Base-by-base conservation (phyloP, 2,888 invertebrate species). In the Orchesellides sinensis region DNA sequence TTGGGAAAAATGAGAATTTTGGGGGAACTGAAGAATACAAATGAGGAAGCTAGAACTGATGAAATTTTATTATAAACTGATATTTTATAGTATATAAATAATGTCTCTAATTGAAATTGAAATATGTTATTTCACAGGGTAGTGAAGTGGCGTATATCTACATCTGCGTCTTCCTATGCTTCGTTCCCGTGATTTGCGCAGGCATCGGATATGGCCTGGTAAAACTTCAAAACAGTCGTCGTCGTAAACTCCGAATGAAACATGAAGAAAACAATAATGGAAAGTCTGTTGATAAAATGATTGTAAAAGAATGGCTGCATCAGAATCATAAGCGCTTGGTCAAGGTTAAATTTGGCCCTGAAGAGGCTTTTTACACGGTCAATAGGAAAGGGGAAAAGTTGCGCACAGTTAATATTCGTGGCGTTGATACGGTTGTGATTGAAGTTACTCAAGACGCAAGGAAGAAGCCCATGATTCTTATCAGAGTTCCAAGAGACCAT, bases 61-160 rank as follows among this genome's bases (percentile, higher is more conserved):
- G n/a, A n/a, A n/a, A n/a, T n/a, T n/a, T n/a, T n/a, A n/a, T n/a
- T n/a, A n/a, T n/a, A n/a, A n/a, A n/a, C n/a, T n/a, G n/a, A n/a
- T n/a, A n/a, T n/a, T n/a, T n/a, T n/a, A n/a, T n/a, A n/a, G n/a
- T n/a, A n/a, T n/a, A n/a, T n/a, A n/a, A n/a, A n/a, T n/a, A n/a
- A n/a, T n/a, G n/a, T n/a, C n/a, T n/a, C n/a, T n/a, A n/a, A n/a
- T n/a, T n/a, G n/a, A n/a, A n/a, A n/a, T n/a, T n/a, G n/a, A n/a
- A n/a, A n/a, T n/a, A n/a, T n/a, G n/a, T n/a, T 47, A 6, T 40
- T 61, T 91, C 92, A 29, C 91, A 96, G 92, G 98, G 98, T 23
- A 98, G 98, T 89, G 98, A 99, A 90, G 92, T 98, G 79, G 96
- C 97, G n/a, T 99, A 96, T 91, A 98, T 99, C 89, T 98, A 98